Evolutionary conservation across 2,797 vertebrate species (phyloP), one percentile per base, ranked within the genome.

Genomic region (Pseudomugil tenellus): DNA sequence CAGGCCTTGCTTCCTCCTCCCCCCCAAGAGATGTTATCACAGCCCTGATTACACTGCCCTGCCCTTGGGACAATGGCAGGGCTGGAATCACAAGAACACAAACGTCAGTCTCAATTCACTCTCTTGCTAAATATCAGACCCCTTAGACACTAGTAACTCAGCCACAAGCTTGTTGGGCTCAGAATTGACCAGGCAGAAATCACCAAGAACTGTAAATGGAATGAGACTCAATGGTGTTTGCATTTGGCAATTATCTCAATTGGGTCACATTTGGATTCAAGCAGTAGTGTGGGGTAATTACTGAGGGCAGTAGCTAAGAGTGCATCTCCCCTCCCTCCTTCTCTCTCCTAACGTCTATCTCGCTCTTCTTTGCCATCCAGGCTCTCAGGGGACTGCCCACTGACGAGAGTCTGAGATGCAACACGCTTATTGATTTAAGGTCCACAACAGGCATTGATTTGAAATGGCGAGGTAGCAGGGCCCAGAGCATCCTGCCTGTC

Each of bases 361-460:
- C 63, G 37, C 76, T 77, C 68, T 64, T 72, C 74, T 60, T 31
- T 55, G 49, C 85, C 77, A 49, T 60, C 64, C 67, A 51, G 49
- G 57, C 84, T 87, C 91, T 87, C 90, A 25, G 70, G 92, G 89
- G 91, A 87, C 82, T 74, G 76, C 63, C 85, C 77, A 72, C 86
- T 92, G 92, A 94, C 91, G 91, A 93, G 90, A 77, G 84, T 86
- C 90, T 68, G 85, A 88, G 91, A 93, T 92, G 90, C 91, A 92
- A 87, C 89, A 87, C 86, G 59, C 83, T 88, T 86, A 93, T 92
- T 91, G 92, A 94, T 94, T 94, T 89, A 90, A 86, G 85, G 88
- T 76, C 81, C 67, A 79, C 89, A 87, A 89, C 89, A 90, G 86
- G 84, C 90, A 93, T 93, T 91, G 93, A 95, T 94, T 90, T 79